A percentile compares a stretch with the other conserved stretches of the same genome.
Evolutionary conservation across 2,888 invertebrate genomes (phyloP).

Genomic region (Adela reaumurella): DNA sequence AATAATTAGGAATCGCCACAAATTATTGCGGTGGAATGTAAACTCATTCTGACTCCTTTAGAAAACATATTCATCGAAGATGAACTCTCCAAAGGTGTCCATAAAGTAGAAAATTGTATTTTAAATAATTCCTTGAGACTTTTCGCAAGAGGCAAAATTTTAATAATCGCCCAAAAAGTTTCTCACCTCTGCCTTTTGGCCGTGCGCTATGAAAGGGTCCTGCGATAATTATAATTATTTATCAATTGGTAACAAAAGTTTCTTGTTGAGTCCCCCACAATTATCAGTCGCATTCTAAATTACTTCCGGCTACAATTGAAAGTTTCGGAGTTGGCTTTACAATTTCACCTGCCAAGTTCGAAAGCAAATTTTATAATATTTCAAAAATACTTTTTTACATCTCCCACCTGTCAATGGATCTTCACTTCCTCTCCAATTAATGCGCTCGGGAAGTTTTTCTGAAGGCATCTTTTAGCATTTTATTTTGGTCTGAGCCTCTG

Average conservation of each 20-base stretch:
- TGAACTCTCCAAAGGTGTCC: no score
- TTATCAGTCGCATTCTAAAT: constrained; percentile 15
- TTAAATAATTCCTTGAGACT: constrained; percentile 14
- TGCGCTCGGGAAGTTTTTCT: not conserved
- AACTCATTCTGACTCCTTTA: constrained; percentile 36
- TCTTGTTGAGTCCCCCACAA: constrained; percentile 27
- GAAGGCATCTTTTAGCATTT: not conserved
- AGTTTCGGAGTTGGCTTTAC: not conserved
- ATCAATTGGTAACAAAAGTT: constrained; percentile 47
- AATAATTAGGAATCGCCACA: constrained; percentile 56
- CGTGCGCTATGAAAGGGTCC: constrained; percentile 39
- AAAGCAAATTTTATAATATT: not conserved
- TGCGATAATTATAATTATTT: constrained; percentile 54
- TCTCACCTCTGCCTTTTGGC: constrained; percentile 46
- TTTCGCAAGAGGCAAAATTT: constrained; percentile 37
- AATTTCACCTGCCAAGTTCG: not conserved
- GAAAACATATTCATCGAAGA: not conserved
- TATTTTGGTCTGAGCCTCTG: no score
- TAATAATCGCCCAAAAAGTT: constrained; percentile 46
- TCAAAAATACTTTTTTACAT: not conserved
- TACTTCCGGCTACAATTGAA: not conserved
- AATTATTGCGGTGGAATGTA: constrained; percentile 54
- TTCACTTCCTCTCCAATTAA: not conserved
- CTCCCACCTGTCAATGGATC: not conserved
- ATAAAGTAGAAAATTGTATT: not conserved